Evolutionary conservation across 2,888 invertebrate species (phyloP).

Genomic region (Polydrusus cervinus): DNA sequence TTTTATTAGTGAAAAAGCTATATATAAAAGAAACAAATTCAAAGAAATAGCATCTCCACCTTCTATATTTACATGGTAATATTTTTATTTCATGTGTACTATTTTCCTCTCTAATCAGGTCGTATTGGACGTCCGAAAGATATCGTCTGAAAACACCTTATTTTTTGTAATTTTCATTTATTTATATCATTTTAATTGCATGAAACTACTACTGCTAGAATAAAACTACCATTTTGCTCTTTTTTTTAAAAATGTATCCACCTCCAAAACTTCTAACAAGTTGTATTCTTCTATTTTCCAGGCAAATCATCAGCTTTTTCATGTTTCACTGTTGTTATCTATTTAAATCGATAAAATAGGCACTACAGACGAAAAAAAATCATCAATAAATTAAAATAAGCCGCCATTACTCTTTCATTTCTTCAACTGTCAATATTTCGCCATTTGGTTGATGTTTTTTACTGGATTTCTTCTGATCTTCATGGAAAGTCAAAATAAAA

Average conservation of each 20-base stretch:
- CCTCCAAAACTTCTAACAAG: neutral
- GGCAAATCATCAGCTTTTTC: neutral
- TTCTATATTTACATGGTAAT: neutral
- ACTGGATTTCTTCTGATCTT: neutral
- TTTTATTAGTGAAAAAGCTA: too few relatives aligned
- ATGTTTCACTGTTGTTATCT: neutral
- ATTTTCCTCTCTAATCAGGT: too few relatives aligned
- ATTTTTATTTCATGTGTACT: neutral
- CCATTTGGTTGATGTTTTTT: neutral
- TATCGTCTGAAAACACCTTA: too few relatives aligned
- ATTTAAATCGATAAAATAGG: neutral
- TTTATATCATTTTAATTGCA: too few relatives aligned
- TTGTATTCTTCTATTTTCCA: neutral
- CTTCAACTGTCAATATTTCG: too few relatives aligned
- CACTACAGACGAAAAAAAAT: neutral
- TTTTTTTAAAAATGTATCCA: conserved; percentile 7
- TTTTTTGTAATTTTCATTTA: too few relatives aligned
- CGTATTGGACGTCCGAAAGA: too few relatives aligned
- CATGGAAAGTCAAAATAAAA: neutral
- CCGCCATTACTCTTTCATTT: neutral
- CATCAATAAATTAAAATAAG: neutral
- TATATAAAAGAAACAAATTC: too few relatives aligned
- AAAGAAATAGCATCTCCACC: neutral
- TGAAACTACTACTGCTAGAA: neutral
- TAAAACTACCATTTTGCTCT: neutral